These are phyloP conservation scores for Danio rerio DNA, from an alignment of 2,113 vertebrate genomes.

Conservation along the genomic window GRCz12tu NC_133182.1:32102501-32103000, in stretches of 20 bases:
- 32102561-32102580: constrained; percentile 59
- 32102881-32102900: not conserved
- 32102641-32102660: constrained; percentile 65
- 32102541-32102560: constrained; percentile 71
- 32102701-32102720: constrained; percentile 67
- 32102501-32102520: constrained; percentile 67
- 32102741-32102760: constrained; percentile 71
- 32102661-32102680: constrained; percentile 64
- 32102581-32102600: constrained; percentile 64
- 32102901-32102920: not conserved
- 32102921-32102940: not conserved
- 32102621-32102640: constrained; percentile 76
- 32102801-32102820: constrained; percentile 48
- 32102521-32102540: constrained; percentile 44
- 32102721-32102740: constrained; percentile 69
- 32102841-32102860: constrained; percentile 33
- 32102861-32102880: not conserved
- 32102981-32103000: no score
- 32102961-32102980: not conserved
- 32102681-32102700: constrained; percentile 64
- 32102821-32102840: constrained; percentile 45
- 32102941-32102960: not conserved
- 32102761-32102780: constrained; percentile 73
- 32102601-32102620: constrained; percentile 74
- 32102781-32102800: constrained; percentile 70